Percentiles rank a stretch among this genome's conserved stretches.
Conservation (phyloP, 92 coral and sea anemone species). For the Chrysogorgia sp. region DNA sequence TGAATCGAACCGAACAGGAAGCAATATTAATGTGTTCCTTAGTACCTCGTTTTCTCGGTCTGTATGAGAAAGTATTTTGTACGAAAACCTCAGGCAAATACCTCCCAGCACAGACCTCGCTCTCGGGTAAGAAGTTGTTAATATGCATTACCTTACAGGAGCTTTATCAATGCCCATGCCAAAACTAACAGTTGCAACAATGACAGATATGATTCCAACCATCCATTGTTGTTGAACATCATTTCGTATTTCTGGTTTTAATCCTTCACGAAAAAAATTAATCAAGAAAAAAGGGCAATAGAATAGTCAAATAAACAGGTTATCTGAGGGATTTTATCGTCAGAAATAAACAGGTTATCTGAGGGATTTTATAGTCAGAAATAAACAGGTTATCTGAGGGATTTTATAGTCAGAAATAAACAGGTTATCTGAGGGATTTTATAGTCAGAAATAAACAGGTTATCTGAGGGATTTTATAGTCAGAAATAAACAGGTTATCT, state of each 20-base stretch:
- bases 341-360: background rate
- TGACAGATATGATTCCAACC: conserved; percentile 87
- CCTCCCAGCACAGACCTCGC: too few relatives aligned
- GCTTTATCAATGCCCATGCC: conserved; percentile 98
- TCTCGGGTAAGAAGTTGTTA: background rate
- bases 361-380: too few relatives aligned
- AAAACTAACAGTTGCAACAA: conserved; percentile 96
- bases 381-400: too few relatives aligned
- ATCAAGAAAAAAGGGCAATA: background rate
- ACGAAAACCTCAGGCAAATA: too few relatives aligned
- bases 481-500: too few relatives aligned
- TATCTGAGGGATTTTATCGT: background rate
- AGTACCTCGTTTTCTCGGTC: too few relatives aligned
- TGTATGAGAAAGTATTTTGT: too few relatives aligned
- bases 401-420: too few relatives aligned
- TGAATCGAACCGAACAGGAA: too few relatives aligned
- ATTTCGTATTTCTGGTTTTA: conserved; percentile 77
- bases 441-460: too few relatives aligned
- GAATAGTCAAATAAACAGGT: background rate
- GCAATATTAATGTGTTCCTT: background rate
- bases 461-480: too few relatives aligned
- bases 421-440: too few relatives aligned
- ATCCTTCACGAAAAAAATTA: conserved; percentile 53
- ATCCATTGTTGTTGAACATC: conserved; percentile 93
- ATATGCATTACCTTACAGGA: conserved; percentile 73